Conservation (phyloP, 2,888 invertebrate genomes). For the Apantesis nais region DNA sequence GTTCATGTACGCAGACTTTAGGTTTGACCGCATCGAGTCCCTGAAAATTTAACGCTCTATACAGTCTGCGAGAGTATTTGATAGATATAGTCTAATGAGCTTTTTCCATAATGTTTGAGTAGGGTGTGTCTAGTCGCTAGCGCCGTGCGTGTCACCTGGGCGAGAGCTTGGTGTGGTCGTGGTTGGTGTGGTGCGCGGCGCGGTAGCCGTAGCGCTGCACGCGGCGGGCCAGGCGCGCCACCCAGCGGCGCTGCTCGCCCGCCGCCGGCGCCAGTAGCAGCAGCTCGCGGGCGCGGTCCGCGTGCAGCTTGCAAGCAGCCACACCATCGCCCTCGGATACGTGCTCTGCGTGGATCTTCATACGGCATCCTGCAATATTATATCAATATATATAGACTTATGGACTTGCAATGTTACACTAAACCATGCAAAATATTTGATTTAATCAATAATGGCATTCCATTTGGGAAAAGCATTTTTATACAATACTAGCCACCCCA, state of each 20-base stretch:
- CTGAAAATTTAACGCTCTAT: conserved; percentile 72
- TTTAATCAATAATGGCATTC: not conserved
- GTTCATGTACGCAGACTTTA: conserved; percentile 90
- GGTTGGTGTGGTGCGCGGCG: conserved; percentile 90
- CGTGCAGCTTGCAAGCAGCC: conserved; percentile 98
- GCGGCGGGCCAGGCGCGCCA: conserved; percentile 94
- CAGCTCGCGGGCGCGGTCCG: conserved; percentile 98
- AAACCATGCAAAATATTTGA: not conserved
- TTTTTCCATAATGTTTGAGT: not conserved
- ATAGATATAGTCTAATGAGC: not conserved
- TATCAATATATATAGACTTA: not conserved
- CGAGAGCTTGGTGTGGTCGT: conserved; percentile 73
- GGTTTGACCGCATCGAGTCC: conserved; percentile 91
- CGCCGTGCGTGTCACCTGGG: conserved; percentile 30
- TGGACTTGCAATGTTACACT: not conserved
- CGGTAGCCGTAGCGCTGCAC: conserved; percentile 97
- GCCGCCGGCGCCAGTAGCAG: conserved; percentile 93
- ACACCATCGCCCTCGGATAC: conserved; percentile 91
- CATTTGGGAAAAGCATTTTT: too few relatives aligned
- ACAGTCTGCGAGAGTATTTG: not conserved
- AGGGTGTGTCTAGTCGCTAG: too few relatives aligned
- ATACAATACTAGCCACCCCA: too few relatives aligned
- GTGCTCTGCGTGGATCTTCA: conserved; percentile 99
- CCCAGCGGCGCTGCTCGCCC: conserved; percentile 95
- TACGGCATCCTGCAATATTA: conserved; percentile 91